Conservation (phyloP, 2,888 invertebrate genomes). For the Volucella inanis region DNA sequence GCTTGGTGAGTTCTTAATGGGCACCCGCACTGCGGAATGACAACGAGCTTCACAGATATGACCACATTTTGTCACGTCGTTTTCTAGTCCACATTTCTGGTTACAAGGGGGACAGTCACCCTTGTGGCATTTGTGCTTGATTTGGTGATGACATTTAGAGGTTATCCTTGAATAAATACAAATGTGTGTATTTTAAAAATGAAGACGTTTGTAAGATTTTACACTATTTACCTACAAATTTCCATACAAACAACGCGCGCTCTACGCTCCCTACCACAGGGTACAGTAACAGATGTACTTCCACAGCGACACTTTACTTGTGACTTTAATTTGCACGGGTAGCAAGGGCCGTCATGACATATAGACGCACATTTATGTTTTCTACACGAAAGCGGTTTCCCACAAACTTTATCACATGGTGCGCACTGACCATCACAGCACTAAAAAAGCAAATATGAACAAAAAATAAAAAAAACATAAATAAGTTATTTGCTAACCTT, state of each 20-base stretch:
- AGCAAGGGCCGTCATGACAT: conserved; percentile 91
- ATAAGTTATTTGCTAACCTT: conserved; percentile 84
- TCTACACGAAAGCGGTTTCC: conserved; percentile 91
- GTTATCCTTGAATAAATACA: conserved; percentile 84
- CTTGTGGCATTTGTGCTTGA: conserved; percentile 91
- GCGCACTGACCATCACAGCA: conserved; percentile 94
- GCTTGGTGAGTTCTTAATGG: conserved; percentile 85
- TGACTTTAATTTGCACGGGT: conserved; percentile 87
- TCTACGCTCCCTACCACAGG: conserved; percentile 92
- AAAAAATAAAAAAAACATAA: background rate
- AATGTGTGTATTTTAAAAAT: background rate
- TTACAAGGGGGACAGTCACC: conserved; percentile 92
- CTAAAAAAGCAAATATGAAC: conserved; percentile 80
- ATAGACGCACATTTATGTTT: conserved; percentile 92
- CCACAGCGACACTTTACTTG: conserved; percentile 91
- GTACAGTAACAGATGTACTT: conserved; percentile 89
- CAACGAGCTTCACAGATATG: conserved; percentile 90
- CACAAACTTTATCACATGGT: conserved; percentile 93
- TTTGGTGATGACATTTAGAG: conserved; percentile 93
- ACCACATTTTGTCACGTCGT: conserved; percentile 78
- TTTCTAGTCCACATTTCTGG: conserved; percentile 87
- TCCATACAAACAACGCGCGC: conserved; percentile 90
- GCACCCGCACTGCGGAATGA: conserved; percentile 89
- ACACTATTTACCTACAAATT: conserved; percentile 86
- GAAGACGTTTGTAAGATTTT: conserved; percentile 69